Base-by-base conservation (phyloP, 1,140 invertebrate genomes). In the Pogonomyrmex barbatus region DNA sequence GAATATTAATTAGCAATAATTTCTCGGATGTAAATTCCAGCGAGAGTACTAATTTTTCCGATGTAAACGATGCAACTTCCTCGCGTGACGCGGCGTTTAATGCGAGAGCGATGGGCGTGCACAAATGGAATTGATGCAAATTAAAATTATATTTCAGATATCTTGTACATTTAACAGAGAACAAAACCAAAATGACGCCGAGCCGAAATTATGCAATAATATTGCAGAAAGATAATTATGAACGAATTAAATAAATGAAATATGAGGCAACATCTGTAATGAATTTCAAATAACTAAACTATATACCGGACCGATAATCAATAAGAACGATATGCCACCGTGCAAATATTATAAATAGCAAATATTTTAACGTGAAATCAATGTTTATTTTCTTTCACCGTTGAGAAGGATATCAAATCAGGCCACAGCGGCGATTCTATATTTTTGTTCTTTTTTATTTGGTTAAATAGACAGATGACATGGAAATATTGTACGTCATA, bases 151-250 rank as follows among this genome's bases (percentile, higher is more conserved):
- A 83, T 73, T 83, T 83, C 79, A 73, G 79, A 60, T 83, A 75
- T 83, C 79, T 83, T 83, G 56, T 33, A 42, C 79, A 83, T 83
- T 83, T 83, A 83, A 75, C 79, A 63, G 68, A 75, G 67, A 75
- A 83, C 79, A 83, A 75, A 83, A 83, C 33, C 67, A 39, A 12
- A 58, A 83, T 75, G 42, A 83, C 42, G 42, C 68, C 54, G 78
- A 30, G 14, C 36, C 50, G 4, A 83, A 83, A 83, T 83, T 83
- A 81, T 81, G 68, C 45, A 60, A 73, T 73, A 83, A 73, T 83
- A 83, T 83, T 75, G n/a, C 79, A 75, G 79, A 75, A 83, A 75
- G 67, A 83, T 83, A 83, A 83, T 83, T 83, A 83, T 75, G 79
- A 83, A 52, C 79, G 54, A 83, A 83, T 83, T 75, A 83, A 83